Evolutionary conservation across 2,113 vertebrate species (phyloP), one percentile per base, ranked within the genome.

Genomic region (Tetrax tetrax): DNA sequence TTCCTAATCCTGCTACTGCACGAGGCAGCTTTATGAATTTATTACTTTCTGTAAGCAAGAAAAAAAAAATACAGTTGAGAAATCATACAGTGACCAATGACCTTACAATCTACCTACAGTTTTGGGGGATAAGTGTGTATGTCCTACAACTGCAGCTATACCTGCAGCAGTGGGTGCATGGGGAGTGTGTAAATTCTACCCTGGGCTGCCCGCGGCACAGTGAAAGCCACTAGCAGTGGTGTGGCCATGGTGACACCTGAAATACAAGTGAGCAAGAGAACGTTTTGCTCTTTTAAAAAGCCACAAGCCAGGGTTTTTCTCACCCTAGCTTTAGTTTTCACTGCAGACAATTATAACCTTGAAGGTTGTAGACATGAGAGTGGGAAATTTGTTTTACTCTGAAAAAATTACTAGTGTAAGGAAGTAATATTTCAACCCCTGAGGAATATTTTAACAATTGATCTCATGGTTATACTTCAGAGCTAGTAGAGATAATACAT

Each of bases 121-220:
- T 59, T 56, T 23, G 54, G n/a, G 28, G 19, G 17, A 9, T 27
- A 12, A 19, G 18, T 1, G 5, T 22, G 7, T 3, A 3, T 65
- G 31, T 38, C 7, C n/a, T 25, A 37, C 27, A 48, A 16, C 12
- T 92, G 48, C 48, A 87, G 14, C 15, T 60, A 17, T 5, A 38
- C 11, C 56, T n/a, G 50, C 64, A 72, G 10, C 15, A 27, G 33
- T 24, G 41, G 45, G 8, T 61, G 24, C 3, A 2, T 29, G 23
- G 19, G 16, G 43, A 23, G 6, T 18, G 23, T 56, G 8, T 66
- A n/a, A 51, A 83, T 87, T 37, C 35, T 35, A 15, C 10, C 3
- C 3, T 2, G 8, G 38, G 12, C 64, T 89, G 29, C 33, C 3
- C 0, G 2, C 23, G 70, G 14, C 47, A 21, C 4, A 10, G 9